Percentiles rank a stretch among this genome's conserved stretches.
phyloP scores from a whole-genome alignment of 2,797 vertebrate species.

The Dromococcyx pavoninus region DNA sequence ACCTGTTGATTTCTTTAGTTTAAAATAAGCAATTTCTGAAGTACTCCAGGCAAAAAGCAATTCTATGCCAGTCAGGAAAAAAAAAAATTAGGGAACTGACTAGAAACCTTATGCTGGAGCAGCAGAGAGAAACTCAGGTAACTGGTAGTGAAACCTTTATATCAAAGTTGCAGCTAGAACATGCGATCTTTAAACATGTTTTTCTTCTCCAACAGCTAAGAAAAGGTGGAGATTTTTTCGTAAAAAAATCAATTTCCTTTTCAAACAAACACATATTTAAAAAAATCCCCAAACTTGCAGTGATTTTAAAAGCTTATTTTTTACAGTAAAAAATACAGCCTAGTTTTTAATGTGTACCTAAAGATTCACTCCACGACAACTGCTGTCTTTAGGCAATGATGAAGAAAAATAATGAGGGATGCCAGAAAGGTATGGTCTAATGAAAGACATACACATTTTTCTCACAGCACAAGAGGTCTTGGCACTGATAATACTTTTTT shows the following conservation, averaged over 20 bases:
- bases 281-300: not conserved
- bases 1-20: not conserved
- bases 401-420: not conserved
- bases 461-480: conserved; percentile 52
- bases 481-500: conserved; percentile 25
- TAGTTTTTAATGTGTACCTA: conserved; percentile 20
- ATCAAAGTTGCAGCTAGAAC: not conserved
- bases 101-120: not conserved
- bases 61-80: not conserved
- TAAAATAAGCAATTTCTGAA: not conserved
- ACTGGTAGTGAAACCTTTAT: not conserved
- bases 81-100: not conserved
- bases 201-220: not conserved
- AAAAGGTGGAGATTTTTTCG: conserved; percentile 23
- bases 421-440: conserved; percentile 31
- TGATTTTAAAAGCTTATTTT: conserved; percentile 44
- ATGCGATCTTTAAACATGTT: not conserved
- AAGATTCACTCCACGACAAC: conserved; percentile 4
- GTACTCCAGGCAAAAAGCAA: not conserved
- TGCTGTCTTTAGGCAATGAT: conserved; percentile 28
- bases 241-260: conserved; percentile 28
- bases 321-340: conserved; percentile 42
- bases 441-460: conserved; percentile 25
- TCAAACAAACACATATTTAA: conserved; percentile 43
- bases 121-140: not conserved